Evolutionary conservation across 2,888 invertebrate genomes (phyloP).

Genomic region (Antheraea yamamai): DNA sequence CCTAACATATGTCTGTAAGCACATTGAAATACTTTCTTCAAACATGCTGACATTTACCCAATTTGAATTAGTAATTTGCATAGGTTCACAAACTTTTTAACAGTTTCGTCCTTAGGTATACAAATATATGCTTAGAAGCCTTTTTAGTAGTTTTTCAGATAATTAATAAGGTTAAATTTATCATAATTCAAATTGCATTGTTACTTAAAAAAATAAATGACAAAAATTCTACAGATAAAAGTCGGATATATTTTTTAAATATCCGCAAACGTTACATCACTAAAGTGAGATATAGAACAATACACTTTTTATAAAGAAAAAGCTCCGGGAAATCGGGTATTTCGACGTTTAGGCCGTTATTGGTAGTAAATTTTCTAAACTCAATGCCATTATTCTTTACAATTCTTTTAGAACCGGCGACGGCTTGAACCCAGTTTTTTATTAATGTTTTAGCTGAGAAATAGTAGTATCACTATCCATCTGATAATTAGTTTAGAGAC

Average conservation of each 20-base stretch:
- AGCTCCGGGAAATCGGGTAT: slow-evolving; percentile 3
- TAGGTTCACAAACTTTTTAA: background rate
- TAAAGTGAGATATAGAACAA: slow-evolving; percentile 5
- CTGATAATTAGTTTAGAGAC: too few relatives aligned
- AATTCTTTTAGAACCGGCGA: background rate
- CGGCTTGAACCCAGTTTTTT: background rate
- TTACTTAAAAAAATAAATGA: background rate
- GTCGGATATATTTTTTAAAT: background rate
- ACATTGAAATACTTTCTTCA: too few relatives aligned
- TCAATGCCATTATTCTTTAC: background rate
- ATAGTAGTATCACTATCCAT: too few relatives aligned
- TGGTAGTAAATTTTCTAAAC: slow-evolving; percentile 11
- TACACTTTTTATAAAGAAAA: slow-evolving; percentile 7
- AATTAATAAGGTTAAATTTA: background rate
- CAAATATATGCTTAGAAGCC: background rate
- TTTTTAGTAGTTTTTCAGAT: background rate
- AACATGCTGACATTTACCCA: background rate
- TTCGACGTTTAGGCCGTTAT: slow-evolving; percentile 7
- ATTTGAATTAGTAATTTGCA: background rate
- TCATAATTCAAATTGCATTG: background rate
- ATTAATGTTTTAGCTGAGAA: background rate
- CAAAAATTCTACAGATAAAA: background rate
- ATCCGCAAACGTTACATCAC: background rate
- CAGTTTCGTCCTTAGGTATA: background rate
- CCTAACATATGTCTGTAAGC: too few relatives aligned